Evolutionary conservation across 2,113 vertebrate genomes (phyloP), one percentile per base, ranked within the genome.

Genomic region (Pangasianodon gigas): DNA sequence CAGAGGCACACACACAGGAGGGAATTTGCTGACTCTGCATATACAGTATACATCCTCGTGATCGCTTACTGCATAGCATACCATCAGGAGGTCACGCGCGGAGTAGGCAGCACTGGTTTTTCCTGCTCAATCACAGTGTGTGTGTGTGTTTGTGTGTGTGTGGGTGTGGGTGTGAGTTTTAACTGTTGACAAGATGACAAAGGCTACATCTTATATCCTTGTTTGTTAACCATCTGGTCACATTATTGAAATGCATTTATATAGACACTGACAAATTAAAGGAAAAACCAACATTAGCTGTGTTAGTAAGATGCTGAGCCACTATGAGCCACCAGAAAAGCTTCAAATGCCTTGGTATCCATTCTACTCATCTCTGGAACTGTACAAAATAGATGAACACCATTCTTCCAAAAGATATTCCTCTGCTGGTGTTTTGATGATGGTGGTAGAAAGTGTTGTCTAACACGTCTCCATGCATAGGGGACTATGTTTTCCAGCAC

Each of bases 21-120:
- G 41, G 82, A 85, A 52, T 89, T 77, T 77, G 82, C 83, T 89
- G 88, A 89, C 54, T 79, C 44, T 65, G 83, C 41, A 65, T 37
- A 62, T 51, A 32, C 14, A 52, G n/a, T 84, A 84, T 60, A 85
- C 71, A 41, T 44, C 44, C 83, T 79, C 19, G 74, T 85, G 88
- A 89, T 85, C 10, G 54, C 24, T 84, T 48, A 89, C 74, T 84
- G 81, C 51, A 74, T 32, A 6, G 26, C 51, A 75, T 71, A 62
- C 26, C 14, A 62, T 77, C 69, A 89, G 41, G 56, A 77, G 9
- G 29, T 16, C 67, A 84, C 6, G 62, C 51, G 46, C 32, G 37
- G 11, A n/a, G 44, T 37, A n/a, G 18, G 52, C 52, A 48, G 81
- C 82, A 51, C 65, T 24, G 44, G 56, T 89, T 75, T 85, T 62